phyloP scores from a whole-genome alignment of 2,113 vertebrate genomes.

The Mellivora capensis region DNA sequence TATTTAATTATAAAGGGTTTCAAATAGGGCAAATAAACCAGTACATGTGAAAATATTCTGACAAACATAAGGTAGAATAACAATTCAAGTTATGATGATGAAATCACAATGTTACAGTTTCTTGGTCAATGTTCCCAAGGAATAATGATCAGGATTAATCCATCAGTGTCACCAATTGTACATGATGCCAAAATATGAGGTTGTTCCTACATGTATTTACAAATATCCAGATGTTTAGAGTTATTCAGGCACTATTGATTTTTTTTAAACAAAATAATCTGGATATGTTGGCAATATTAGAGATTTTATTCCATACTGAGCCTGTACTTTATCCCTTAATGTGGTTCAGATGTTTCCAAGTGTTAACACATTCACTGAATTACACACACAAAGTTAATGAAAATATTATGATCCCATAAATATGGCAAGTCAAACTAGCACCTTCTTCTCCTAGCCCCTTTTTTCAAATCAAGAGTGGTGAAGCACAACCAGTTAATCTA shows the following conservation, averaged over 20 bases:
- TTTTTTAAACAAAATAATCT: conserved; percentile 28
- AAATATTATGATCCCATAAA: conserved; percentile 71
- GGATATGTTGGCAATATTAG: not conserved
- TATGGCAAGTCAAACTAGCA: conserved; percentile 39
- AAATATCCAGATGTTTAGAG: conserved; percentile 46
- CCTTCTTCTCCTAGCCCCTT: not conserved
- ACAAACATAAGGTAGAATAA: not conserved
- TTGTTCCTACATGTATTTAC: conserved; percentile 31
- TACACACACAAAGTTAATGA: conserved; percentile 60
- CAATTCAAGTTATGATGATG: not conserved
- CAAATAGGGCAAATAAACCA: not conserved
- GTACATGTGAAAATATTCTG: not conserved
- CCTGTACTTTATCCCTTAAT: conserved; percentile 46
- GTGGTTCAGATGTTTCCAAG: conserved; percentile 59
- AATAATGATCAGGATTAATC: not conserved
- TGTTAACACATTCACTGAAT: conserved; percentile 52
- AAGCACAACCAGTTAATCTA: not conserved
- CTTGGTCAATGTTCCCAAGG: not conserved
- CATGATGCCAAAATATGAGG: not conserved
- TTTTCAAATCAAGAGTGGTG: not conserved
- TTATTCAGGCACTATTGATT: not conserved
- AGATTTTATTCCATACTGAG: conserved; percentile 22
- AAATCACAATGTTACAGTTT: not conserved
- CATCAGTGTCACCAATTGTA: not conserved
- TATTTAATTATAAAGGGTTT: not conserved